Conservation (phyloP, 2,888 invertebrate genomes). For the Urechis unicinctus region DNA sequence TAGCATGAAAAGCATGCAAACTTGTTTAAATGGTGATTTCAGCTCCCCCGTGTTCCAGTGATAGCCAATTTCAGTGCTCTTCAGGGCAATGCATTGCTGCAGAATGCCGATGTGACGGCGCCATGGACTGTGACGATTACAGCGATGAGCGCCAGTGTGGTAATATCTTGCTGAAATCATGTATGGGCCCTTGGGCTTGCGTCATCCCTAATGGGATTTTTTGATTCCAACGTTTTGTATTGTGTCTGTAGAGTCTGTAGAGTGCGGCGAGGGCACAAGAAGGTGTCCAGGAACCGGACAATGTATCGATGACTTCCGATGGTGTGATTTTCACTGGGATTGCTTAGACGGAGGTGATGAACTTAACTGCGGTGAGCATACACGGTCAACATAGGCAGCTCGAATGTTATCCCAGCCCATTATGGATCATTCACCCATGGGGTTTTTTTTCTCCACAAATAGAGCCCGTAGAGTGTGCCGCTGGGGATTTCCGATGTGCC, state of each 20-base stretch:
- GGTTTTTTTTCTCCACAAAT: no score
- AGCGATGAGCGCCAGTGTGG: conserved; percentile 11
- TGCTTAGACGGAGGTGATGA: conserved; percentile 54
- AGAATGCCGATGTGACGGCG: conserved; percentile 7
- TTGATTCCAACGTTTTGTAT: no score
- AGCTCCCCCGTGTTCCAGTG: no score
- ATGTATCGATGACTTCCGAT: conserved; percentile 43
- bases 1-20: no score
- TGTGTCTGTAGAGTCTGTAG: not conserved
- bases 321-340: conserved; percentile 52
- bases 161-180: not conserved
- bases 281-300: conserved; percentile 34
- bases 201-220: no score
- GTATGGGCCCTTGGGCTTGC: not conserved
- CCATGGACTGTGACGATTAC: conserved; percentile 9
- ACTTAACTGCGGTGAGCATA: conserved; percentile 45
- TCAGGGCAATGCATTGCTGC: conserved; percentile 7
- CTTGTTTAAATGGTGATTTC: no score
- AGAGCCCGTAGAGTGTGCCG: conserved; percentile 1
- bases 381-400: no score
- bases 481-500: conserved; percentile 38
- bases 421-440: no score
- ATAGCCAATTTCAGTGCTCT: not conserved
- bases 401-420: no score
- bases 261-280: conserved; percentile 33